These are phyloP conservation scores for Pseudocheirus occidentalis DNA, from an alignment of 2,797 vertebrate species.

Conservation along the genomic window DNA sequence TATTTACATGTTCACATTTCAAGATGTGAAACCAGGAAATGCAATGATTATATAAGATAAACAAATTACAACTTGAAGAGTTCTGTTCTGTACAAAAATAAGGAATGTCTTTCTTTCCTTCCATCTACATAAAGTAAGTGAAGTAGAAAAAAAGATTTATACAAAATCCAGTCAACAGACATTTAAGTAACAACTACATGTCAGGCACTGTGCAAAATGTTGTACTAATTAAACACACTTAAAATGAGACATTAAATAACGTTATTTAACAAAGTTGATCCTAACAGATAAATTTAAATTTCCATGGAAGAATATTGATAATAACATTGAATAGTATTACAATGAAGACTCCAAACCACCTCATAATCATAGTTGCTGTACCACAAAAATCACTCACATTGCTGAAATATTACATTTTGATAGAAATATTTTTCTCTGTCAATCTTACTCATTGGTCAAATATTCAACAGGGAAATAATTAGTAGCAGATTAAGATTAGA, in stretches of 20 bases:
- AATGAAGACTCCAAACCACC: neutral
- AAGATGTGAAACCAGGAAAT: slow-evolving; percentile 16
- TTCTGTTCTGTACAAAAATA: slow-evolving; percentile 8
- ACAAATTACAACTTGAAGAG: slow-evolving; percentile 22
- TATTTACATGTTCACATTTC: slow-evolving; percentile 44
- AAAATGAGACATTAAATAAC: neutral
- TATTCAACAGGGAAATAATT: neutral
- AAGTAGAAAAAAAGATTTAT: slow-evolving; percentile 20
- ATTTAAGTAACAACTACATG: neutral
- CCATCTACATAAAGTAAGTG: slow-evolving; percentile 13
- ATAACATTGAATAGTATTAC: neutral
- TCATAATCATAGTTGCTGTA: neutral
- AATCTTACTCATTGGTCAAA: neutral
- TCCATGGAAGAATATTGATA: slow-evolving; percentile 14
- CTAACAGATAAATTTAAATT: slow-evolving; percentile 12
- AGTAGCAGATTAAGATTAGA: neutral
- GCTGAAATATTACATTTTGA: slow-evolving; percentile 4
- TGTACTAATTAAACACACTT: neutral
- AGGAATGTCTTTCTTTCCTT: slow-evolving; percentile 37
- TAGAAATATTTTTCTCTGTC: neutral
- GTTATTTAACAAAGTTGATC: neutral
- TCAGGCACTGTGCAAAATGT: neutral
- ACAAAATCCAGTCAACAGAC: too few relatives aligned
- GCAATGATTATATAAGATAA: slow-evolving; percentile 33
- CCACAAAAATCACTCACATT: neutral